These are phyloP conservation scores for Macrosiphum euphorbiae DNA, from an alignment of 2,888 invertebrate species.

Conservation along the genomic window DNA sequence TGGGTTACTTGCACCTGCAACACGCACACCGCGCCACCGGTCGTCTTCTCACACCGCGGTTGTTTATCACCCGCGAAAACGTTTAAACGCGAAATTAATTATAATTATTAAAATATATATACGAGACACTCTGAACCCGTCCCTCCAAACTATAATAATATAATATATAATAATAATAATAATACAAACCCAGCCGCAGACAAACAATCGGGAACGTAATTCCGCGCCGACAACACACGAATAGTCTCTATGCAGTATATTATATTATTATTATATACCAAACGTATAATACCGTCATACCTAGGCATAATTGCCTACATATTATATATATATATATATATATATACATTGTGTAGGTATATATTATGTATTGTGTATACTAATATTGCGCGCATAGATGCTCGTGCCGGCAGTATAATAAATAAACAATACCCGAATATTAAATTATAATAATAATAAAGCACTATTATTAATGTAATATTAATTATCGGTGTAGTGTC, in stretches of 20 bases:
- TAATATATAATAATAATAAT: neutral
- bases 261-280: no score
- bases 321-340: neutral
- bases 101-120: constrained; percentile 53
- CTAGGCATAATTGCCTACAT: neutral
- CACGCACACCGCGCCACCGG: neutral
- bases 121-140: neutral
- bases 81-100: constrained; percentile 61
- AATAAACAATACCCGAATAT: neutral
- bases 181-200: neutral
- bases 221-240: neutral
- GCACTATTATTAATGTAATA: neutral
- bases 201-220: constrained; percentile 44
- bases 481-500: constrained; percentile 4
- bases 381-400: neutral
- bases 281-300: neutral
- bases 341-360: no score
- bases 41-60: neutral
- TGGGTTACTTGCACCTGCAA: neutral
- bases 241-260: neutral
- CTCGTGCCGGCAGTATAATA: neutral
- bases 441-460: neutral
- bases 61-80: constrained; percentile 57
- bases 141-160: neutral
- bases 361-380: neutral